Base-by-base conservation (phyloP, 2,113 vertebrate genomes). In the Marmota flaviventris region DNA sequence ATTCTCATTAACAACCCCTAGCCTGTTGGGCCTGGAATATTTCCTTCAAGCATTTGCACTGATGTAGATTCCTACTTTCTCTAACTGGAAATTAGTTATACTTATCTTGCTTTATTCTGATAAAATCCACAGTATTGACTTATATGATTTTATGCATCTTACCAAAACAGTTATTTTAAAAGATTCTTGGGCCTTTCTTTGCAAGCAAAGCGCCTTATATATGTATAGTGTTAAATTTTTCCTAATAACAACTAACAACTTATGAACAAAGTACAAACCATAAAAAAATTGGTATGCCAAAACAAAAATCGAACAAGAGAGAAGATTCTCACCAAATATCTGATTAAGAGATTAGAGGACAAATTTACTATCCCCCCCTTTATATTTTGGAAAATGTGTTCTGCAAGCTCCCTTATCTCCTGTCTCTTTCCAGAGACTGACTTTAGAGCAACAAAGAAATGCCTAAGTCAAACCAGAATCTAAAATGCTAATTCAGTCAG, bases 131-230 rank as follows among this genome's bases (percentile, higher is more conserved):
- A 93, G 69, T 97, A 90, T 93, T 98, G 92, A 79, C 96, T 95
- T 70, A 45, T 11, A 39, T 45, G 48, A 85, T 34, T 96, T 92
- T 92, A 77, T 97, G 92, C 75, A 67, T 8, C 53, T 78, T 86
- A 73, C 58, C 79, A 76, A 96, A 93, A 83, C 27, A 65, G 24
- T 97, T 92, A 67, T 92, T 97, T 95, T 51, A 96, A 91, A 34
- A 97, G 87, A 96, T 53, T 76, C 13, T 27, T 96, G 85, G 87
- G n/a, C 39, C 34, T 94, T 89, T 78, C 63, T 95, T 92, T 75
- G 37, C 32, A 89, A 24, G 4, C 61, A 95, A 85, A 90, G 34
- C 77, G n/a, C 3, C 79, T 93, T 92, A 39, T 70, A 48, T 95
- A 39, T 94, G 90, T 85, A 39, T 32, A 82, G 8, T 82, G 14